Evolutionary conservation across 2,113 vertebrate species (phyloP), one percentile per base, ranked within the genome.

Genomic region (Elachura formosa): DNA sequence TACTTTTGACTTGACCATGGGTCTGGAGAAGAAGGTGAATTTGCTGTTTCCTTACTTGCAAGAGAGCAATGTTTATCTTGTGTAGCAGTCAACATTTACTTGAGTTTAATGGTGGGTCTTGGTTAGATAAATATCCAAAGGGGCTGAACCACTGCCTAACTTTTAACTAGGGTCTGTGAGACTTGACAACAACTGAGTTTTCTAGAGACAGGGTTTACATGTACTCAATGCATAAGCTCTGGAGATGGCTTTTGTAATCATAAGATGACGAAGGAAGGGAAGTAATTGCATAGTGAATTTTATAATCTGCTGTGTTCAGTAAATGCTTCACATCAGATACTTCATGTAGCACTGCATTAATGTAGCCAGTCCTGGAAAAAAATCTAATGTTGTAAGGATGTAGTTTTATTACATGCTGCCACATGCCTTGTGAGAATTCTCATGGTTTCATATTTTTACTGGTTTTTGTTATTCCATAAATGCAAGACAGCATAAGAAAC

Each of bases 211-310:
- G 34, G 6, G 10, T 72, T 85, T 85, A 6, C 2, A 1, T 11
- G 14, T 19, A 26, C 11, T 14, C 43, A 67, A 0, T 2, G 6
- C 17, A 8, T 29, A 56, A 77, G 11, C 3, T 5, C 43, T 55
- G 46, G 29, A 63, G 9, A 4, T 0, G 0, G 7, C 28, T 68
- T 25, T 62, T 87, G 16, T 45, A 17, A 13, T 31, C 1, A 0
- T 63, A 68, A 52, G 9, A 36, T 48, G 41, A 40, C 18, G 4
- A 23, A 79, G 17, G 33, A 48, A 72, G 20, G 8, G 17, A 4
- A 28, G 55, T 21, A 43, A 52, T 56, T 77, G 24, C 10, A 5
- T 2, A 24, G 17, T 36, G 25, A 59, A n/a, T 85, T 75, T 79
- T 81, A 55, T 38, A 31, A 34, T 21, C 45, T 61, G 4, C 56